phyloP scores from a whole-genome alignment of 1,140 invertebrate genomes.

The Microplitis demolitor region DNA sequence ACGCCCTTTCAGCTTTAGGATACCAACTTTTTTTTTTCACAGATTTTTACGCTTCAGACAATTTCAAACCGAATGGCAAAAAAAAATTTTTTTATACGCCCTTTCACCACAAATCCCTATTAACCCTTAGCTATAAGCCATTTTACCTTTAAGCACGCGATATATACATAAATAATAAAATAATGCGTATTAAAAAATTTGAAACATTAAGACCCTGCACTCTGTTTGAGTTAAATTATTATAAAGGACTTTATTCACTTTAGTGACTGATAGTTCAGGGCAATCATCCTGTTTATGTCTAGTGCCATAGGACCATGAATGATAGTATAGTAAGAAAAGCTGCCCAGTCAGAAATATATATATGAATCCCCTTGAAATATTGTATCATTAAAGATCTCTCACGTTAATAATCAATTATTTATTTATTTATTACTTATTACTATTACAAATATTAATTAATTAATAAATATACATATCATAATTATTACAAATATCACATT shows the following conservation, averaged over 20 bases:
- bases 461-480: not conserved
- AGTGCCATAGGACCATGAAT: conserved; percentile 52
- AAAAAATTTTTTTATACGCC: no score
- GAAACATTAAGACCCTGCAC: conserved; percentile 39
- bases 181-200: conserved; percentile 33
- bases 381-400: not conserved
- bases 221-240: conserved; percentile 51
- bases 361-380: conserved; percentile 47
- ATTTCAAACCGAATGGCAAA: no score
- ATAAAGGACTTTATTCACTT: conserved; percentile 59
- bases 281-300: conserved; percentile 58
- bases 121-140: no score
- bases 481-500: no score
- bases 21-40: no score
- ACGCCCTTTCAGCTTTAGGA: no score
- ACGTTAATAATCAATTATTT: not conserved
- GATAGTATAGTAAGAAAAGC: conserved; percentile 52
- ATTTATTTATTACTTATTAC: no score
- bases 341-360: conserved; percentile 33
- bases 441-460: no score
- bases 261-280: conserved; percentile 46
- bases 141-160: not conserved
- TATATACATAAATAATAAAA: not conserved
- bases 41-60: no score
- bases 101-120: no score